Evolutionary conservation across 2,113 vertebrate genomes (phyloP).

Genomic region (Arizona elegans): DNA sequence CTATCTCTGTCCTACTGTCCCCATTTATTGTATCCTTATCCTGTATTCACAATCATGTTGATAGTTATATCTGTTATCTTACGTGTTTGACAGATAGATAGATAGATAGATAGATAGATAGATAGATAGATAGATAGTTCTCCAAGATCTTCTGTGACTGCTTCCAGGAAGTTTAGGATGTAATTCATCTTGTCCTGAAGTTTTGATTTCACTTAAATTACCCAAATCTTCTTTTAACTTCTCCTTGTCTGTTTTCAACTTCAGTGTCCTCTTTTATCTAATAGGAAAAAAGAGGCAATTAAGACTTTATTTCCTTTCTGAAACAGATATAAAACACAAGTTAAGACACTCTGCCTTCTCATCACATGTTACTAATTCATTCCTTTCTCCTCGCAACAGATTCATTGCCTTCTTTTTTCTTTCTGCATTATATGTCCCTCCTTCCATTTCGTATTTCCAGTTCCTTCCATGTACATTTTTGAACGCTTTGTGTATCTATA

Average conservation of each 20-base stretch:
- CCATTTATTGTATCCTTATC: too few species aligned
- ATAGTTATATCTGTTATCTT: too few species aligned
- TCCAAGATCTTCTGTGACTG: too few species aligned
- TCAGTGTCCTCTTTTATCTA: neutral
- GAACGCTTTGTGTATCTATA: neutral
- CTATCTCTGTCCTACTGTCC: too few species aligned
- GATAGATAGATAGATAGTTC: too few species aligned
- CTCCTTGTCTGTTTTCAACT: neutral
- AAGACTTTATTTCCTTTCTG: neutral
- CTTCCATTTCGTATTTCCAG: neutral
- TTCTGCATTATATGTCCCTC: neutral
- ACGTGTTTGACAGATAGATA: too few species aligned
- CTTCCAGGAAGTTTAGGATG: neutral
- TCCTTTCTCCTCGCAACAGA: neutral
- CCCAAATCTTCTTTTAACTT: neutral
- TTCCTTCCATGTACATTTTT: neutral
- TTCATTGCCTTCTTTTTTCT: neutral
- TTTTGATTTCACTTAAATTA: neutral
- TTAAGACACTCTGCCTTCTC: neutral
- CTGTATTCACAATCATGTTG: too few species aligned
- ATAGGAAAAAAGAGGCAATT: neutral
- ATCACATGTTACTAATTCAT: neutral
- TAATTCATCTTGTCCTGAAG: neutral
- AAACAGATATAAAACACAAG: neutral
- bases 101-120: too few species aligned